Base-by-base conservation (phyloP, 2,113 vertebrate species). In the Tyrannus savana region DNA sequence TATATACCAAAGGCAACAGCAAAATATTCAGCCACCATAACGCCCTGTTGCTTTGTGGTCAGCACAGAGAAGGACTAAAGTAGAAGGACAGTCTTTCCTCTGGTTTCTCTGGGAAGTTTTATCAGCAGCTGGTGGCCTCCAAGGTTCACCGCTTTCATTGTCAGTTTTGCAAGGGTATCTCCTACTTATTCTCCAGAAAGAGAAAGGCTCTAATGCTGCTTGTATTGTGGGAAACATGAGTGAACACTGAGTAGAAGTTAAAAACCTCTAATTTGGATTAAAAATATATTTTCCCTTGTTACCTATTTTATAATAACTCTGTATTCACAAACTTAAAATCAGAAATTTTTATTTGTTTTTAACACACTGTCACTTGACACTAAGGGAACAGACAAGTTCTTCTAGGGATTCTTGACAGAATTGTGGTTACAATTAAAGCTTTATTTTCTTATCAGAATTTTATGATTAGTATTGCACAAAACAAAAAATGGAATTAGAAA, bases 1-100 rank as follows among this genome's bases (percentile, higher is more conserved):
- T 46, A 39, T 18, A 74, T 35, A 10, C 11, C 0, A 6, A 72
- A 72, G 30, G 33, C 17, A 52, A 33, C 1, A 0, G 9, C 8
- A 62, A 55, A 3, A 12, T 24, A 31, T 50, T 82, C 30, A 63
- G 35, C 10, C 37, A 44, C 17, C 35, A 23, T 58, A 17, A 25
- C 22, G 1, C 19, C 33, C 9, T 90, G 5, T 42, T 67, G 6
- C 25, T 42, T 18, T 8, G 27, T 53, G 46, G 28, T 6, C 37
- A 77, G 30, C 13, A 69, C 9, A 74, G 25, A 39, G 14, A 11
- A 67, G 14, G 16, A 63, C 42, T 89, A 67, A 73, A 74, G 24
- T 13, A 72, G 21, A 66, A 53, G 64, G 12, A 47, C 2, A 47
- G 8, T 6, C 15, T 15, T 3, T 75, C 3, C 14, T 35, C 37